phyloP scores from a whole-genome alignment of 2,888 invertebrate species.

The Thymelicus sylvestris region DNA sequence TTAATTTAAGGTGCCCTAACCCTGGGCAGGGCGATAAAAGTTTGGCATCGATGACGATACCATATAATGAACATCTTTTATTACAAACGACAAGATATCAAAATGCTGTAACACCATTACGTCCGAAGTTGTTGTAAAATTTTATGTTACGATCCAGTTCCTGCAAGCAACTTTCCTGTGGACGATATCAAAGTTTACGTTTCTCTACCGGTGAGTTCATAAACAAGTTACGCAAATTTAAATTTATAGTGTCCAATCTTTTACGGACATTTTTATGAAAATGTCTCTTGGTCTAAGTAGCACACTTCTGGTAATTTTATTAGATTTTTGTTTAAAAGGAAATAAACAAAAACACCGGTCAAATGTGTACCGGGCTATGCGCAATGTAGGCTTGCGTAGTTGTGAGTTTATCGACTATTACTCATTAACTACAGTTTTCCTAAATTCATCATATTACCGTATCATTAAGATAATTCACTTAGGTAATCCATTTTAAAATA shows the following conservation, averaged over 20 bases:
- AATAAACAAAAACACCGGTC: too few relatives aligned
- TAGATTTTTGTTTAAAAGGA: too few relatives aligned
- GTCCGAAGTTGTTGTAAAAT: conserved; percentile 80
- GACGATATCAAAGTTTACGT: conserved; percentile 65
- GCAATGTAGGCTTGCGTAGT: too few relatives aligned
- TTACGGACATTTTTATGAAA: conserved; percentile 14
- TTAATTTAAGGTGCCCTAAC: neutral
- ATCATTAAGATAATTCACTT: too few relatives aligned
- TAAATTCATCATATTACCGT: too few relatives aligned
- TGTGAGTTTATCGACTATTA: too few relatives aligned
- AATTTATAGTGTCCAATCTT: conserved; percentile 35
- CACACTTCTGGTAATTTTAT: neutral
- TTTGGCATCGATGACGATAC: conserved; percentile 14
- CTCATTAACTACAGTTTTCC: too few relatives aligned
- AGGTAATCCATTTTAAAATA: too few relatives aligned
- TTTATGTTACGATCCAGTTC: conserved; percentile 77
- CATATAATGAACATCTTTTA: conserved; percentile 65
- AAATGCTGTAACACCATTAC: conserved; percentile 73
- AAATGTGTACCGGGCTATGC: too few relatives aligned
- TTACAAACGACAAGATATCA: conserved; percentile 66
- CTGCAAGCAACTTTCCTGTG: conserved; percentile 66
- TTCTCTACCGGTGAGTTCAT: conserved; percentile 52
- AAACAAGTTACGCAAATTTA: conserved; percentile 38
- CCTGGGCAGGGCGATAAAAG: neutral
- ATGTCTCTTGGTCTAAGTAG: conserved; percentile 4